Evolutionary conservation across 2,888 invertebrate species (phyloP).

Genomic region (Apoderus coryli): DNA sequence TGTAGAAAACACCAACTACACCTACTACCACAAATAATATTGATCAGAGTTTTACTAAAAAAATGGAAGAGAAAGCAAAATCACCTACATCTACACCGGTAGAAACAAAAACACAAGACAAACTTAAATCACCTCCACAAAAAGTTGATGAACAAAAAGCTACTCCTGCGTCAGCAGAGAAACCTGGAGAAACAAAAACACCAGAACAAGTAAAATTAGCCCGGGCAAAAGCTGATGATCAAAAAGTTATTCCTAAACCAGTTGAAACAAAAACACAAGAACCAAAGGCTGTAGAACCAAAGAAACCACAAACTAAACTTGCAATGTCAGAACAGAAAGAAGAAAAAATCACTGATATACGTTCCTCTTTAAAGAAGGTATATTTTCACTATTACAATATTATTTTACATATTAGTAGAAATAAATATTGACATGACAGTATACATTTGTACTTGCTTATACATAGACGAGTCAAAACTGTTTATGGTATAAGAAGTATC

Average conservation of each 20-base stretch:
- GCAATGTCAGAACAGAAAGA: constrained; percentile 12
- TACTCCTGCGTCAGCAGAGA: too few species aligned
- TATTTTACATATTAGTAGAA: too few species aligned
- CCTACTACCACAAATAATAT: constrained; percentile 28
- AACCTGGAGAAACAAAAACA: constrained; percentile 26
- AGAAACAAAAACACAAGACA: too few species aligned
- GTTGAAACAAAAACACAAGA: constrained; percentile 19
- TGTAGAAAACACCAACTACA: constrained; percentile 25
- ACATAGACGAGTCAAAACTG: too few species aligned
- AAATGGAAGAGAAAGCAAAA: constrained; percentile 29
- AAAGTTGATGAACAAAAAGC: too few species aligned
- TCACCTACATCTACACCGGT: constrained; percentile 11
- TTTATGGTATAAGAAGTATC: too few species aligned
- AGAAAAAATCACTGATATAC: constrained; percentile 16
- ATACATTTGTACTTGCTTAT: too few species aligned
- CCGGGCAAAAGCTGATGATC: too few species aligned
- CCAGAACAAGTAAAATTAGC: constrained; percentile 9
- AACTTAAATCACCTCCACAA: constrained; percentile 17
- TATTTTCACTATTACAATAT: constrained; percentile 10
- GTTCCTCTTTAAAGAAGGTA: constrained; percentile 22
- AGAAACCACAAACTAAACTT: constrained; percentile 10
- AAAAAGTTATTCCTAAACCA: too few species aligned
- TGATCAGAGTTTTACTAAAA: constrained; percentile 31
- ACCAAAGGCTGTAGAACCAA: constrained; percentile 16
- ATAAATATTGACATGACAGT: too few species aligned